Evolutionary conservation across 1,140 invertebrate species (phyloP), one percentile per base, ranked within the genome.

Genomic region (Glossosoma conforme): DNA sequence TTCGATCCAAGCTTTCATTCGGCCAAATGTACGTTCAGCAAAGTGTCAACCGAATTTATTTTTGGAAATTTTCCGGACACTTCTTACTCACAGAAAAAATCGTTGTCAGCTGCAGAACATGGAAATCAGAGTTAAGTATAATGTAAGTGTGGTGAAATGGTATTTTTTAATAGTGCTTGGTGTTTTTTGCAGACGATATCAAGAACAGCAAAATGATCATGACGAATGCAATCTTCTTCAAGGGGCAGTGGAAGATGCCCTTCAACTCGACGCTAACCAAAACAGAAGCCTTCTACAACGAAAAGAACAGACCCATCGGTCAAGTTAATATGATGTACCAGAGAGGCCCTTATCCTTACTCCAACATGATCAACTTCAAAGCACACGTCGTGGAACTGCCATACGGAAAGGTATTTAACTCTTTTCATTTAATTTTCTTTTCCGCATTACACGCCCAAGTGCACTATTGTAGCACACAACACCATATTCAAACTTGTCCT

Each of bases 221-320:
- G 14, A 81, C 85, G 0, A 91, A 88, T 59, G 83, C 84, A 0
- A 66, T 93, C 14, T 90, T 86, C 62, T 93, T 94, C 68, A 91
- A 89, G 71, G 89, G 87, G 9, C 69, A 75, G 21, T 94, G 91
- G 91, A 74, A 78, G 40, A 68, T 77, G 3, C 77, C 82, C 1
- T 93, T 94, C 59, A 80, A 89, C 61, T 58, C 61, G n/a, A 64
- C 70, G 1, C 60, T 58, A 0, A 92, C 89, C n/a, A 60, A 54
- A 15, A 63, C 57, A 47, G 66, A 71, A 40, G 54, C 67, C 0
- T 83, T 84, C 52, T 78, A 68, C 42, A 68, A 77, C 51, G 76
- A 78, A 35, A 60, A 67, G 11, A 72, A 69, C 4, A 63, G 66
- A 2, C 60, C 64, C 45, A 63, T 80, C 8, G 75, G 75, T 4